Conservation (phyloP, 2,113 vertebrate genomes). For the Ondatra zibethicus region DNA sequence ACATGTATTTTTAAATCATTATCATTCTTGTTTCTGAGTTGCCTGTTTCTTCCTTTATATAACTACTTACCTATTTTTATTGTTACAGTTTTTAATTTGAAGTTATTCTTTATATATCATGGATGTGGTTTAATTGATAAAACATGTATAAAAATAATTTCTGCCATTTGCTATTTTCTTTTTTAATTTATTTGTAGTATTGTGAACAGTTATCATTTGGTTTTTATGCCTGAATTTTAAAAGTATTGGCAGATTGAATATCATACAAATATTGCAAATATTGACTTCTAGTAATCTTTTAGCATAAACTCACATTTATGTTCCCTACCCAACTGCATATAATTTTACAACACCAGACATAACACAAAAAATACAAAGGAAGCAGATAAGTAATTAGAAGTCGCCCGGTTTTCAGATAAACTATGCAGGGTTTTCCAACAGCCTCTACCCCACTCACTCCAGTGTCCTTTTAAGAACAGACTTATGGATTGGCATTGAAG, state of each 20-base stretch:
- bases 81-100: not conserved
- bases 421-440: not conserved
- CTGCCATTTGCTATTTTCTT: not conserved
- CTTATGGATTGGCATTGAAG: not conserved
- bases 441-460: not conserved
- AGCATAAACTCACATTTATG: not conserved
- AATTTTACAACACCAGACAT: not conserved
- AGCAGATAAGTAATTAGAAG: not conserved
- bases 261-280: not conserved
- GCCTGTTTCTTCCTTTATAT: fast-evolving
- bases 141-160: not conserved
- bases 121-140: not conserved
- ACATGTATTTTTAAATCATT: not conserved
- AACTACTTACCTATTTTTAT: not conserved
- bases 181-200: not conserved
- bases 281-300: not conserved
- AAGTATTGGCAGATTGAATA: not conserved
- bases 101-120: not conserved
- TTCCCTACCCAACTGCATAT: no score
- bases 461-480: not conserved
- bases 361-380: not conserved
- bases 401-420: no score
- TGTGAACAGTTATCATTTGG: not conserved
- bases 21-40: not conserved
- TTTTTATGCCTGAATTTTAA: not conserved